Conservation (phyloP, 2,113 vertebrate species). For the Egretta garzetta region DNA sequence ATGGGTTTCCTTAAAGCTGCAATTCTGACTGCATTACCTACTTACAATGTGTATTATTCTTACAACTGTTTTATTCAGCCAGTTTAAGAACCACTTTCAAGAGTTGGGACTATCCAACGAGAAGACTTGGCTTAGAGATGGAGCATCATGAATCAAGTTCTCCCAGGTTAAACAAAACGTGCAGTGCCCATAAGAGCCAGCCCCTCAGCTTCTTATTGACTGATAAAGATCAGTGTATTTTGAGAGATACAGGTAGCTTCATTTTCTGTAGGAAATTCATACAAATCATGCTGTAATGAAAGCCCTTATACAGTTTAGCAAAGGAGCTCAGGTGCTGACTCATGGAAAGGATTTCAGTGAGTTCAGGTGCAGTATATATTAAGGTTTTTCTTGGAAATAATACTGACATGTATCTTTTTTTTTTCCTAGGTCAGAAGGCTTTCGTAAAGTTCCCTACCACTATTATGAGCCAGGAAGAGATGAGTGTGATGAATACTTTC, state of each 20-base stretch:
- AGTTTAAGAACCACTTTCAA: neutral
- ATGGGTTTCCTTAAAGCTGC: neutral
- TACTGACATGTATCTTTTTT: neutral
- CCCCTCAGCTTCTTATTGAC: neutral
- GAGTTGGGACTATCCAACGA: neutral
- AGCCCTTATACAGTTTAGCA: neutral
- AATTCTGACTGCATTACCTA: neutral
- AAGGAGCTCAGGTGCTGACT: neutral
- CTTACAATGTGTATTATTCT: neutral
- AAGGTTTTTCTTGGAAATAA: conserved; percentile 19
- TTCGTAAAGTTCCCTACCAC: conserved; percentile 94
- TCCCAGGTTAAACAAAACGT: neutral
- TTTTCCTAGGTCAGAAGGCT: conserved; percentile 83
- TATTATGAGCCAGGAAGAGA: conserved; percentile 94
- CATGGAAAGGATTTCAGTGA: conserved; percentile 7
- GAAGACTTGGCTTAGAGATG: neutral
- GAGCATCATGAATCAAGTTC: neutral
- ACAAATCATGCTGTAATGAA: neutral
- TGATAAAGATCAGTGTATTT: neutral
- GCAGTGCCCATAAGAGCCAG: neutral
- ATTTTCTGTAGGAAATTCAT: conserved; percentile 33
- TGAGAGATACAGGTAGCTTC: conserved; percentile 2
- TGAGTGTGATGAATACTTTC: conserved; percentile 93
- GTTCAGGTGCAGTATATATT: neutral
- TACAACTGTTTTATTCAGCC: neutral